Evolutionary conservation across 2,113 vertebrate species (phyloP).

Genomic region (Burhinus oedicnemus): DNA sequence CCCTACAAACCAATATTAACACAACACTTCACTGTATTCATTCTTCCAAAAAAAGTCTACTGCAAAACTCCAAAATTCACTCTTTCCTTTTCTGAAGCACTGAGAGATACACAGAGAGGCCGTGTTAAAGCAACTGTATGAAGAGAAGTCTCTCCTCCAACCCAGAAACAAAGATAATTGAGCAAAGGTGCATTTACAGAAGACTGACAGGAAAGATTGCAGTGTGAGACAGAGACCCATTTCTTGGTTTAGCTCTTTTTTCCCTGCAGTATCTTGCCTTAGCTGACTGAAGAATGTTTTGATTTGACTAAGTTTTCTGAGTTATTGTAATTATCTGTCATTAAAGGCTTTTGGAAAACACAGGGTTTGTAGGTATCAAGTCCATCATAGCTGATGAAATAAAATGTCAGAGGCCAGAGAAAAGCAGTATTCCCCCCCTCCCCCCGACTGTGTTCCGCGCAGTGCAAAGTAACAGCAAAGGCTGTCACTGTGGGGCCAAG

Average conservation of each 20-base stretch:
- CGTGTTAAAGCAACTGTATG: neutral
- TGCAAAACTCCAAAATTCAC: neutral
- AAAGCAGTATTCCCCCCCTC: neutral
- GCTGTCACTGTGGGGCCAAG: neutral
- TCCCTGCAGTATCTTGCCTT: neutral
- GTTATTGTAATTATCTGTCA: neutral
- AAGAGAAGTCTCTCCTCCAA: neutral
- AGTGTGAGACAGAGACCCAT: neutral
- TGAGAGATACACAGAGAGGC: neutral
- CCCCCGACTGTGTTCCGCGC: accelerated
- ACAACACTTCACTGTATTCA: neutral
- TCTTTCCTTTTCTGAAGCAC: neutral
- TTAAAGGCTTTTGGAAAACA: neutral
- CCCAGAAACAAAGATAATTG: neutral
- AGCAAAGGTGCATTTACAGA: neutral
- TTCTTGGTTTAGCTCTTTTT: neutral
- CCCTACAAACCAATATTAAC: neutral
- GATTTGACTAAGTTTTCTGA: neutral
- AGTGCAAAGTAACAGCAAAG: neutral
- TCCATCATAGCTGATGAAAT: neutral
- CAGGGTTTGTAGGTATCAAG: neutral
- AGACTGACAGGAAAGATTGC: neutral
- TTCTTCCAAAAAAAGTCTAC: neutral
- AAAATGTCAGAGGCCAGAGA: neutral
- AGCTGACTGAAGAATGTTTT: neutral